Conservation (phyloP, 2,888 invertebrate genomes). For the Philopedon plagiatum region DNA sequence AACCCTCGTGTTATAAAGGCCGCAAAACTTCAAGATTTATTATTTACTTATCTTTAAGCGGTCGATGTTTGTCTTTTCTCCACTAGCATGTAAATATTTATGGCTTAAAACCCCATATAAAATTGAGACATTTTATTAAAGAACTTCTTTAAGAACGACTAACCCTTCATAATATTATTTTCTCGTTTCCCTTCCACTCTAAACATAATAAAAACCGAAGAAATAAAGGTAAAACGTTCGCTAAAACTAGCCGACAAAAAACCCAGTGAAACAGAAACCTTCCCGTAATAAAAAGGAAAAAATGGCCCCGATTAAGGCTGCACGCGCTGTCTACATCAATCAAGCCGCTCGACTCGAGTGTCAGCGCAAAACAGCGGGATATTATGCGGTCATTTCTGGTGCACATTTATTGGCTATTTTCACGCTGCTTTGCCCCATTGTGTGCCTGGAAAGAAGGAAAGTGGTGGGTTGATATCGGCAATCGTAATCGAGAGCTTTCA, state of each 20-base stretch:
- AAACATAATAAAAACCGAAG: neutral
- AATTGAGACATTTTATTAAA: too few relatives aligned
- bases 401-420: slow-evolving; percentile 36
- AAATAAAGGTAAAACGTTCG: slow-evolving; percentile 11
- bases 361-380: slow-evolving; percentile 27
- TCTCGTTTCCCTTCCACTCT: neutral
- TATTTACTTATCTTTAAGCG: too few relatives aligned
- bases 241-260: slow-evolving; percentile 23
- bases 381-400: slow-evolving; percentile 34
- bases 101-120: too few relatives aligned
- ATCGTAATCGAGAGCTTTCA: neutral
- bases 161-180: too few relatives aligned
- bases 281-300: slow-evolving; percentile 36
- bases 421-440: slow-evolving; percentile 23
- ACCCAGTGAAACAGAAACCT: slow-evolving; percentile 35
- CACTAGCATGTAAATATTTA: too few relatives aligned
- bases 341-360: slow-evolving; percentile 25
- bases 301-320: slow-evolving; percentile 43
- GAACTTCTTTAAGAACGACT: too few relatives aligned
- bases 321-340: slow-evolving; percentile 46
- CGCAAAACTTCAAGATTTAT: too few relatives aligned
- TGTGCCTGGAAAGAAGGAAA: slow-evolving; percentile 5
- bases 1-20: too few relatives aligned
- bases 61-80: too few relatives aligned
- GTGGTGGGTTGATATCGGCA: slow-evolving; percentile 6